Evolutionary conservation across 1,140 invertebrate genomes (phyloP).

Genomic region (Pseudobourletiella spinata): DNA sequence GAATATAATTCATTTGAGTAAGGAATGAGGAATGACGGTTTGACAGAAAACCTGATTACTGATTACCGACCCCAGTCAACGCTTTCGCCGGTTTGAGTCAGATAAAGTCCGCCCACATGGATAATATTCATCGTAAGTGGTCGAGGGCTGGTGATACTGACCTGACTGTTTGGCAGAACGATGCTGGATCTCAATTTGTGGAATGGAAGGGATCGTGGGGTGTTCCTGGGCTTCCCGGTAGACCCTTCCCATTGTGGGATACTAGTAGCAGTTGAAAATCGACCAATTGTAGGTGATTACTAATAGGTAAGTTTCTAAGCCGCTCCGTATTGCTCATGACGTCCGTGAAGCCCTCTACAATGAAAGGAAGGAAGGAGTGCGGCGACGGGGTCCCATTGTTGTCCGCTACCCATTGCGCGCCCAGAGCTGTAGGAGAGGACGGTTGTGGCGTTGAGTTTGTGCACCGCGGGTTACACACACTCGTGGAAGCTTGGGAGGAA

Average conservation of each 20-base stretch:
- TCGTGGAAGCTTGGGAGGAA: conserved; percentile 8
- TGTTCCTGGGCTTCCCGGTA: neutral
- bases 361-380: conserved; percentile 33
- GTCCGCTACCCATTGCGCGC: neutral
- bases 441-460: conserved; percentile 12
- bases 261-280: neutral
- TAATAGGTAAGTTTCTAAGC: conserved; percentile 42
- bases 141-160: neutral
- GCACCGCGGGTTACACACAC: conserved; percentile 9
- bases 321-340: conserved; percentile 52
- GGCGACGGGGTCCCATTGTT: conserved; percentile 4
- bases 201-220: neutral
- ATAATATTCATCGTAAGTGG: too few relatives aligned
- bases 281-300: neutral
- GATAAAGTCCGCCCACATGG: too few relatives aligned
- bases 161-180: neutral
- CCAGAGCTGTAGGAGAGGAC: neutral
- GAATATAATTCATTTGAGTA: neutral
- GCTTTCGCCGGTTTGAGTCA: conserved; percentile 32
- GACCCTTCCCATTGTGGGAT: neutral
- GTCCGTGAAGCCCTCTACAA: conserved; percentile 42
- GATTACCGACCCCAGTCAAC: conserved; percentile 43
- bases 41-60: neutral
- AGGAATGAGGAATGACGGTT: neutral
- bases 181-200: neutral